phyloP scores from a whole-genome alignment of 1,140 invertebrate genomes.

The Lerema accius region DNA sequence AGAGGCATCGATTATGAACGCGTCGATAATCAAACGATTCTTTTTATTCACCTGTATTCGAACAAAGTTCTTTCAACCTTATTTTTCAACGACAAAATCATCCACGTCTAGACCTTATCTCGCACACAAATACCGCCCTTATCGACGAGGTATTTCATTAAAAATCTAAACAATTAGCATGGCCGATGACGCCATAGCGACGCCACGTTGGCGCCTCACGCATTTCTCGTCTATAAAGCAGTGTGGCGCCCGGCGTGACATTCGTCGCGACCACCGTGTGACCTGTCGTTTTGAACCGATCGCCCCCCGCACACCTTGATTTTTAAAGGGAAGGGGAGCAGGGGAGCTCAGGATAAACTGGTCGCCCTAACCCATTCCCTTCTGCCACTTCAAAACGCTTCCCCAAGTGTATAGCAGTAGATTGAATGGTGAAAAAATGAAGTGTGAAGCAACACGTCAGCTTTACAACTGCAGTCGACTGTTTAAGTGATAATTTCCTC shows the following conservation, averaged over 20 bases:
- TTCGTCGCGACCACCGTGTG: slow-evolving; percentile 39
- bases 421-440: slow-evolving; percentile 37
- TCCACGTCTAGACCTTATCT: slow-evolving; percentile 14
- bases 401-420: slow-evolving; percentile 33
- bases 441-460: slow-evolving; percentile 32
- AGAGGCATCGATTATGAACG: not conserved
- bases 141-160: slow-evolving; percentile 32
- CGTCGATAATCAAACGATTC: not conserved
- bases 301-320: slow-evolving; percentile 38
- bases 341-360: slow-evolving; percentile 37
- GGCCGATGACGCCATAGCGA: slow-evolving; percentile 44
- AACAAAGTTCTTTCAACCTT: not conserved
- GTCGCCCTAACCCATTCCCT: slow-evolving; percentile 39
- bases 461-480: slow-evolving; percentile 35
- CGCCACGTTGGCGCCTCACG: slow-evolving; percentile 54
- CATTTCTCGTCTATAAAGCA: slow-evolving; percentile 55
- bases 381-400: slow-evolving; percentile 44
- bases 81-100: slow-evolving; percentile 22
- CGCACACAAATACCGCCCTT: slow-evolving; percentile 26
- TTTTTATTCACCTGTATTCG: not conserved
- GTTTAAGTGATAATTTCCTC: slow-evolving; percentile 35
- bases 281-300: slow-evolving; percentile 27
- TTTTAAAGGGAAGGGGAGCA: slow-evolving; percentile 4
- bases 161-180: slow-evolving; percentile 51
- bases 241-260: slow-evolving; percentile 47